Base-by-base conservation (phyloP, 2,797 vertebrate species). In the Poeciliopsis infans region DNA sequence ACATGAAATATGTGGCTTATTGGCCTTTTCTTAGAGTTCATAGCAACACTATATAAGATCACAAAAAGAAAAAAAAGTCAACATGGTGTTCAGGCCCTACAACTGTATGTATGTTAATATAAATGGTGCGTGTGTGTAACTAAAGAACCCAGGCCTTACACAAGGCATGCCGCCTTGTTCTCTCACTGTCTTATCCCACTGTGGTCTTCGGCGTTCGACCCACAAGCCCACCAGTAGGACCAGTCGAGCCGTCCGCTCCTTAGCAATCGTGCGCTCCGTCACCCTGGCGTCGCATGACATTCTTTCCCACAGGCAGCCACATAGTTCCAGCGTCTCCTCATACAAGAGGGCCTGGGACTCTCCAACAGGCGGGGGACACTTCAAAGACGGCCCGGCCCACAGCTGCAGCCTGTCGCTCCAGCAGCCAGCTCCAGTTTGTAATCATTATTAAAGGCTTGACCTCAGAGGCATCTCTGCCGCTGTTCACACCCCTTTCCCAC, bases 401-500 rank as follows among this genome's bases (percentile, higher is more conserved):
- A 96, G 96, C 96, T 96, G 96, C 95, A 92, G 95, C 94, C 95
- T 96, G 95, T 96, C 96, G 95, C 95, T 94, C 95, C 95, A 91
- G 94, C 94, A 96, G 95, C 94, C 94, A 91, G 94, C 95, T 96
- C 94, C 95, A 95, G 95, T 96, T 96, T 96, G 96, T 96, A 96
- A 96, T 96, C 96, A 96, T 96, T 96, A 96, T 96, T 96, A 96
- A 96, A 96, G 96, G 96, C 95, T 96, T 96, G 96, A 96, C 95
- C 95, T 95, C 93, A 86, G 93, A 96, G 96, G 94, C 96, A 96
- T 96, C 96, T 96, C 92, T 96, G 95, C 95, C 94, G 95, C 96
- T 96, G 96, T 96, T 96, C 96, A 95, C 96, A 96, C 95, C 92
- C 94, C 90, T 92, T 90, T 88, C 91, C 90, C 92, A 93, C 89